These are phyloP conservation scores for Laspeyria flexula DNA, from an alignment of 2,888 invertebrate genomes.

Conservation along the genomic window DNA sequence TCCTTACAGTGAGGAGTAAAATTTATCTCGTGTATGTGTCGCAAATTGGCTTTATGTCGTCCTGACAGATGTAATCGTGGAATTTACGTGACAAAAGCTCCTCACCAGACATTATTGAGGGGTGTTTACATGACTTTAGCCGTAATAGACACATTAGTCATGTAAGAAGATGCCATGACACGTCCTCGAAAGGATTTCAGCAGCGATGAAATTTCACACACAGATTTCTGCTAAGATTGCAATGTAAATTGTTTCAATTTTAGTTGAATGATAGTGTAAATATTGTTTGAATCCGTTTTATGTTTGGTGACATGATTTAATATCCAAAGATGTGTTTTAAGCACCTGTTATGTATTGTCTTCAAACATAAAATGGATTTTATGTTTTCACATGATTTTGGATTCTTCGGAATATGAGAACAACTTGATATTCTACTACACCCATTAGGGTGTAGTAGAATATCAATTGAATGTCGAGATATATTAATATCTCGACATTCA, in stretches of 20 bases:
- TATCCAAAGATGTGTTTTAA: too few species aligned
- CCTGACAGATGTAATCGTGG: constrained; percentile 71
- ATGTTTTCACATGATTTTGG: too few species aligned
- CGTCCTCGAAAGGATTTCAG: neutral
- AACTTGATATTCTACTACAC: too few species aligned
- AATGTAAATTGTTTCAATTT: neutral
- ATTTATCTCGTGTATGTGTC: constrained; percentile 46
- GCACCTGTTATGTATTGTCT: too few species aligned
- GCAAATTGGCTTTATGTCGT: constrained; percentile 64
- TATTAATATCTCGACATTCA: too few species aligned
- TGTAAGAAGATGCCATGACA: constrained; percentile 9
- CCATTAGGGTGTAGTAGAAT: too few species aligned
- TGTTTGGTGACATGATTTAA: too few species aligned
- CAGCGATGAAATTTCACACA: neutral
- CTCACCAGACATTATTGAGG: constrained; percentile 51
- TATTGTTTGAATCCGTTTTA: too few species aligned
- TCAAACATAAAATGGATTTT: too few species aligned
- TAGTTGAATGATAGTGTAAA: neutral
- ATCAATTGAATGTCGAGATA: too few species aligned
- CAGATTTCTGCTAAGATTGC: neutral
- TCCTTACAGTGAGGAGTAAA: constrained; percentile 21
- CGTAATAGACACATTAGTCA: constrained; percentile 45
- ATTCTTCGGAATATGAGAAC: too few species aligned
- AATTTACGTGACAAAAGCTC: constrained; percentile 66
- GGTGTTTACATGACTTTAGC: constrained; percentile 49